phyloP scores from a whole-genome alignment of 2,797 vertebrate genomes.

The Yasuhikotakia modesta region DNA sequence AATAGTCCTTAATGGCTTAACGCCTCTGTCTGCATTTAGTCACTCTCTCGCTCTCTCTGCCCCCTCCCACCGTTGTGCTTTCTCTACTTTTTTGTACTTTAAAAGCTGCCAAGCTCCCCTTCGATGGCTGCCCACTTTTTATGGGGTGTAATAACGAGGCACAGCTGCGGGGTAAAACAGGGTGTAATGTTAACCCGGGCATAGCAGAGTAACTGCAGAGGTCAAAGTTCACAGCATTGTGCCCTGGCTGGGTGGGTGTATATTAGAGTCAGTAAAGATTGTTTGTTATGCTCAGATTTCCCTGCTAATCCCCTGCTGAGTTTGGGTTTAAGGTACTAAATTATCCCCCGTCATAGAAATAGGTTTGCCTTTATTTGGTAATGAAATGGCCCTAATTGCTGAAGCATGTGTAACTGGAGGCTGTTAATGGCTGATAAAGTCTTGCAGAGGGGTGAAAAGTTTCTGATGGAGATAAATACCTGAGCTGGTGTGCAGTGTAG shows the following conservation, averaged over 20 bases:
- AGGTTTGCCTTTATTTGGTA: slow-evolving; percentile 82
- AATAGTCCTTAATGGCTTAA: slow-evolving; percentile 83
- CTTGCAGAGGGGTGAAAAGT: slow-evolving; percentile 71
- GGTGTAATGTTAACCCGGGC: slow-evolving; percentile 83
- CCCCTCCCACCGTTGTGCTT: slow-evolving; percentile 63
- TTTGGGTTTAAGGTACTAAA: slow-evolving; percentile 76
- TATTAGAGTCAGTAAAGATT: slow-evolving; percentile 83
- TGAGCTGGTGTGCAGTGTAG: slow-evolving; percentile 54
- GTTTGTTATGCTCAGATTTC: slow-evolving; percentile 75
- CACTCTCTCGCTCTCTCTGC: slow-evolving; percentile 74
- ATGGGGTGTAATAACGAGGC: slow-evolving; percentile 85
- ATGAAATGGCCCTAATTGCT: slow-evolving; percentile 86
- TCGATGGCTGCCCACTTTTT: slow-evolving; percentile 76
- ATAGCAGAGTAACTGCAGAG: slow-evolving; percentile 79
- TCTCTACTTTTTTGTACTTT: slow-evolving; percentile 59
- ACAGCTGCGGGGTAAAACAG: slow-evolving; percentile 91
- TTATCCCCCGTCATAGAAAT: slow-evolving; percentile 79
- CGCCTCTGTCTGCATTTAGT: slow-evolving; percentile 79
- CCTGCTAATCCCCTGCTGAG: slow-evolving; percentile 65
- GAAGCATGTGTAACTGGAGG: slow-evolving; percentile 81
- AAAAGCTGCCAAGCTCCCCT: slow-evolving; percentile 71
- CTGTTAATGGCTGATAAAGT: slow-evolving; percentile 84
- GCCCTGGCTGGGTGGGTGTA: slow-evolving; percentile 72
- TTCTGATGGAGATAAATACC: slow-evolving; percentile 78
- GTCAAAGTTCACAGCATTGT: slow-evolving; percentile 88